Evolutionary conservation across 2,888 invertebrate species (phyloP), one percentile per base, ranked within the genome.

Genomic region (Limnephilus lunatus): DNA sequence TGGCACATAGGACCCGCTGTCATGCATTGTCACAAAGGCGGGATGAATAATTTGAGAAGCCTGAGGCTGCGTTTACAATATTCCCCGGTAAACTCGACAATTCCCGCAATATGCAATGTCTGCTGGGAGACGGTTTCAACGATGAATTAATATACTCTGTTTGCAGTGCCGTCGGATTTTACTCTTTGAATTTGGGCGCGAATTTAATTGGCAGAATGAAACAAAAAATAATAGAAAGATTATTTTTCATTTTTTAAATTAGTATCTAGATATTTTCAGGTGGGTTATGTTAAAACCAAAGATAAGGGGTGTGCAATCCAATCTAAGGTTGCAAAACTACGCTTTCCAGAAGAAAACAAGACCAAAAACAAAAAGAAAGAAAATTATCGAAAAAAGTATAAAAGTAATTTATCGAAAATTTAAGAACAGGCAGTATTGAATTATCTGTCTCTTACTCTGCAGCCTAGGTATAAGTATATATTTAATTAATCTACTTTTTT

Each of bases 71-170:
- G 25, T 31, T 88, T 88, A 88, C 68, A 88, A 68, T 35, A 88
- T 32, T 25, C 80, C 88, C 88, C 88, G 88, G 48, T 88, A 53
- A 88, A 80, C 88, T 68, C 80, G 31, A 1, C 30, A 32, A 88
- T 88, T 68, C 35, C 68, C 32, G 88, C 88, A 35, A 88, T 35
- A 88, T 53, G 88, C 88, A 68, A n/a, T 68, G 88, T 68, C 88
- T 68, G 53, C 44, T 44, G 48, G 44, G 44, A 86, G 85, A 44
- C 30, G 14, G 14, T 48, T n/a, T 44, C 85, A 48, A 86, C n/a
- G 25, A 44, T 39, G 48, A 39, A 39, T 30, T 68, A 68, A 7
- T 68, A n/a, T 68, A 2, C 85, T 86, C 85, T 44, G 85, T 86
- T 86, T 86, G 35, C 85, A 30, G 39, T 86, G 9, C 30, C 85